A percentile compares a stretch with the other conserved stretches of the same genome.
Evolutionary conservation across 2,888 invertebrate species (phyloP).

Genomic region (Lamproptera curius): DNA sequence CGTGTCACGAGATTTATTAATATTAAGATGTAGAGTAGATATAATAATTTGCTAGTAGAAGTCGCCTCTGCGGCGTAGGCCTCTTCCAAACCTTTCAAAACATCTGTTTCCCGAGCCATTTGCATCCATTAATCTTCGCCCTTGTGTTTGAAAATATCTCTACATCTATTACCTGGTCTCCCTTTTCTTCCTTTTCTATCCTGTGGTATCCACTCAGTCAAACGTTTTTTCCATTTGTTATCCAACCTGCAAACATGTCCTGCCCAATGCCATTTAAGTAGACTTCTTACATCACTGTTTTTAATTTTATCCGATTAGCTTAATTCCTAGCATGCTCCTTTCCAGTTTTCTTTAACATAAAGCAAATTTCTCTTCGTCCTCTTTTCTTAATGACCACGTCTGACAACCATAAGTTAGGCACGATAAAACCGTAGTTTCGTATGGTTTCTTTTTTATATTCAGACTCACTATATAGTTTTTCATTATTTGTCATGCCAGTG

Average conservation of each 20-base stretch:
- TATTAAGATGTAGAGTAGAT: no score
- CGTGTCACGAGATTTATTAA: no score
- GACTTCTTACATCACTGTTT: neutral
- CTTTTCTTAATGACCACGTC: neutral
- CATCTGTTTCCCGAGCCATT: no score
- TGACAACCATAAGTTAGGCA: neutral
- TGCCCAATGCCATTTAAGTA: neutral
- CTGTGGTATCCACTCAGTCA: no score
- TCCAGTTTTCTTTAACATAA: neutral
- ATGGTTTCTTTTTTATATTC: neutral
- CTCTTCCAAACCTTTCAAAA: no score
- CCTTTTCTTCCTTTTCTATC: no score
- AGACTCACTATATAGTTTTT: neutral
- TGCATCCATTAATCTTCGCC: no score
- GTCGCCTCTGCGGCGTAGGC: no score
- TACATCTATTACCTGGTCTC: no score
- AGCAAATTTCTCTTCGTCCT: neutral
- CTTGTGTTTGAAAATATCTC: no score
- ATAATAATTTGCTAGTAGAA: no score
- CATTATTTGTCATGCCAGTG: neutral
- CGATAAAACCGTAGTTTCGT: neutral
- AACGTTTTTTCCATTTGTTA: neutral
- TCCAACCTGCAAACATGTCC: neutral
- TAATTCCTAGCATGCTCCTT: neutral
- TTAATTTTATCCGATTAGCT: neutral